phyloP scores from a whole-genome alignment of 2,797 vertebrate species.

The Pteropus rufus region DNA sequence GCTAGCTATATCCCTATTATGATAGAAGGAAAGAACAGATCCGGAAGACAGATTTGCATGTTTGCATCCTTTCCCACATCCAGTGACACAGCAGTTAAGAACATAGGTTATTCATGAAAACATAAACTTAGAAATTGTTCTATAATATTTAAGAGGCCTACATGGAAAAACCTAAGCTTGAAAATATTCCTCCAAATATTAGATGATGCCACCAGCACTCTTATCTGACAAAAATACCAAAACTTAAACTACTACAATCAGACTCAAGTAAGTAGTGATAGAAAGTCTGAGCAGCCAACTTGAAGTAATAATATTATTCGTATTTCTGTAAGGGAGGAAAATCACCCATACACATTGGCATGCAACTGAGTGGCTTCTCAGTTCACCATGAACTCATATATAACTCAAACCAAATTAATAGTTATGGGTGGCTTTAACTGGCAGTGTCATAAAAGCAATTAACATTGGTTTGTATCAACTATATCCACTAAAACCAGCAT shows the following conservation, averaged over 20 bases:
- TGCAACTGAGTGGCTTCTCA: neutral
- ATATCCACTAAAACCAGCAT: neutral
- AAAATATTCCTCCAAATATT: conserved; percentile 22
- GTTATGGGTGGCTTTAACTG: conserved; percentile 7
- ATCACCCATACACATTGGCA: neutral
- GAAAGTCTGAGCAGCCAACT: neutral
- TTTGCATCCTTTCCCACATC: neutral
- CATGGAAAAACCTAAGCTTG: neutral
- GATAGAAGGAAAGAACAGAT: neutral
- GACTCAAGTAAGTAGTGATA: neutral
- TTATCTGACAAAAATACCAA: neutral
- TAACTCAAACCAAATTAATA: conserved; percentile 25
- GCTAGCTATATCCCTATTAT: neutral
- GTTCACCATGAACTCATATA: conserved; percentile 8
- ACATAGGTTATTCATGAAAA: neutral
- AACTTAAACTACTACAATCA: neutral
- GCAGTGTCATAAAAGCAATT: neutral
- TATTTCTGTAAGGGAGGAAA: neutral
- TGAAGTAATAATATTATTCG: neutral
- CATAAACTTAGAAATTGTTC: neutral
- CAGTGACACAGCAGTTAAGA: neutral
- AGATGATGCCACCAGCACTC: neutral
- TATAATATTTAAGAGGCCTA: neutral
- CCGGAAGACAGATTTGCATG: neutral
- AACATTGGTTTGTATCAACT: neutral